phyloP scores from a whole-genome alignment of 2,888 invertebrate genomes.

The Branchinecta sandiegonensis region DNA sequence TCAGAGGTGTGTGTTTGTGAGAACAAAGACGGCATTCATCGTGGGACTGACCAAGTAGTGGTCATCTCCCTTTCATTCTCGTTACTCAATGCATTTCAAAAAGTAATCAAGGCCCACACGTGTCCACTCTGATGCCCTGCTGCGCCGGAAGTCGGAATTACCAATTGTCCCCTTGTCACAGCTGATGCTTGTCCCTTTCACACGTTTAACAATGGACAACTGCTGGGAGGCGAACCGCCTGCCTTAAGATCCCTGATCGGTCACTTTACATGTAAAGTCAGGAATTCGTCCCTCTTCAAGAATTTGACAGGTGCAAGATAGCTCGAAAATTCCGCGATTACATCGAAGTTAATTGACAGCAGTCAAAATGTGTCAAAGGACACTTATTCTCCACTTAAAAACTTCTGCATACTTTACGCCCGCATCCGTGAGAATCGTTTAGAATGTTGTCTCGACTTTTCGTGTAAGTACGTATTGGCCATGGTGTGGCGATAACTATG shows the following conservation, averaged over 20 bases:
- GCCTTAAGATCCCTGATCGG: constrained; percentile 4
- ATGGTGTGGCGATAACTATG: no score
- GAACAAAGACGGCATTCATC: no score
- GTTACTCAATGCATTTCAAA: not conserved
- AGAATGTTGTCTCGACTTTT: no score
- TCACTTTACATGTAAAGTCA: constrained; percentile 5
- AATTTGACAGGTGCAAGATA: constrained; percentile 16
- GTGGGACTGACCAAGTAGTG: no score
- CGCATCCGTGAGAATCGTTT: no score
- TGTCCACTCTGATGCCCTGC: not conserved
- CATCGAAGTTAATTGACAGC: constrained; percentile 14
- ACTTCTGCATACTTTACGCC: not conserved
- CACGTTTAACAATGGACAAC: constrained; percentile 10
- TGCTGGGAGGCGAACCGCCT: constrained; percentile 12
- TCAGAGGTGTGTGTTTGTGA: no score
- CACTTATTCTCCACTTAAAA: constrained; percentile 9
- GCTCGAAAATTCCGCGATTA: constrained; percentile 12
- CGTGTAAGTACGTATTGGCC: no score
- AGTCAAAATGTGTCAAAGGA: not conserved
- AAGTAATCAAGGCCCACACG: constrained; percentile 4
- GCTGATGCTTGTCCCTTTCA: constrained; percentile 6
- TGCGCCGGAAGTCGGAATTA: constrained; percentile 4
- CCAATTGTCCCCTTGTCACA: constrained; percentile 7
- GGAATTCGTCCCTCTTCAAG: constrained; percentile 13
- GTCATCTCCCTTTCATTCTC: no score